These are phyloP conservation scores for Oreochromis spilurus DNA, from an alignment of 2,113 vertebrate species.

Conservation along the genomic window DNA sequence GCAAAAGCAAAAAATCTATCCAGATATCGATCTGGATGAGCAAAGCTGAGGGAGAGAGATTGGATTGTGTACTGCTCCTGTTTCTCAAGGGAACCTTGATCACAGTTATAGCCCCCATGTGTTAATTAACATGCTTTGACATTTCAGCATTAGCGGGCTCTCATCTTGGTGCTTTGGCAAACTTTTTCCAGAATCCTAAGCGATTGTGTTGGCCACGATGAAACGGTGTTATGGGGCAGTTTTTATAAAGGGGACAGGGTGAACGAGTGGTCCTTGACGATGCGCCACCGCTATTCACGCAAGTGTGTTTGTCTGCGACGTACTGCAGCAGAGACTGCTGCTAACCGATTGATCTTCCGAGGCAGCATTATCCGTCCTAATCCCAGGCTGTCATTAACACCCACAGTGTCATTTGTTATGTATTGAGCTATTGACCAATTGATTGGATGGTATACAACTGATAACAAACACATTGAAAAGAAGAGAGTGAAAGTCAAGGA, in stretches of 20 bases:
- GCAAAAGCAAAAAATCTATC: conserved; percentile 75
- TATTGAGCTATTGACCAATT: conserved; percentile 73
- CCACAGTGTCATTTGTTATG: conserved; percentile 70
- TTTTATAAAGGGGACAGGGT: conserved; percentile 25
- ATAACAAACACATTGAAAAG: conserved; percentile 60
- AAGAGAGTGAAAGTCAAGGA: conserved; percentile 46
- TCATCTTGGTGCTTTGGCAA: conserved; percentile 58
- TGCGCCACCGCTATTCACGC: background rate
- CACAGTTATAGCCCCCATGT: conserved; percentile 62
- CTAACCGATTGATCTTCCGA: conserved; percentile 60
- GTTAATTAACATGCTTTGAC: conserved; percentile 75
- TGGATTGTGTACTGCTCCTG: conserved; percentile 44
- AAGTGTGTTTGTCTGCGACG: background rate
- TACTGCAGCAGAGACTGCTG: background rate
- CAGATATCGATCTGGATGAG: conserved; percentile 56
- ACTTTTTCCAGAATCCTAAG: conserved; percentile 51
- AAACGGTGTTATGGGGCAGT: conserved; percentile 40
- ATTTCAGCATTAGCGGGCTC: conserved; percentile 64
- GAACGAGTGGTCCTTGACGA: background rate
- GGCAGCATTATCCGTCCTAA: conserved; percentile 71
- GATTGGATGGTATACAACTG: conserved; percentile 66
- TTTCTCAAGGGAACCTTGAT: conserved; percentile 69
- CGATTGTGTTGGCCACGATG: conserved; percentile 26
- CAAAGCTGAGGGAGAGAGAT: conserved; percentile 51
- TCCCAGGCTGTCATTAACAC: conserved; percentile 72